Evolutionary conservation across 2,113 vertebrate genomes (phyloP).

Genomic region (Rhineura floridana): DNA sequence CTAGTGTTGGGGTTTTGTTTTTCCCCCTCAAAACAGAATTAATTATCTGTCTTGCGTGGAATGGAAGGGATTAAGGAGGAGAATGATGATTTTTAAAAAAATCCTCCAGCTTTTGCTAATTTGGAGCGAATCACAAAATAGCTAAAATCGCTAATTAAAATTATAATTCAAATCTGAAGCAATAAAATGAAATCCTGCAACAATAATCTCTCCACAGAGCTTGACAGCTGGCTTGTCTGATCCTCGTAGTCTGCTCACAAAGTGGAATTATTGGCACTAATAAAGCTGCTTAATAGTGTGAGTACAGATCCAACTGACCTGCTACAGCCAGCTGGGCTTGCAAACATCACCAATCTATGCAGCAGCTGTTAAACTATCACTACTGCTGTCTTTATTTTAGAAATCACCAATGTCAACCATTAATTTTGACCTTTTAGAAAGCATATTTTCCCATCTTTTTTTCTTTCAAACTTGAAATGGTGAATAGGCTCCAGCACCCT

Average conservation of each 20-base stretch:
- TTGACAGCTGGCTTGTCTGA: slow-evolving; percentile 95
- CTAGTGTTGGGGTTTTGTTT: neutral
- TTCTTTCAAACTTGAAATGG: slow-evolving; percentile 49
- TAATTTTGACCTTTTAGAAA: neutral
- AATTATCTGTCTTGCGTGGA: slow-evolving; percentile 30
- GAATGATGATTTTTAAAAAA: neutral
- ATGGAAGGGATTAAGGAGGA: slow-evolving; percentile 31
- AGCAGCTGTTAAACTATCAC: slow-evolving; percentile 76
- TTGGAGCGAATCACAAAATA: slow-evolving; percentile 68
- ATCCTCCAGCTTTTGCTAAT: slow-evolving; percentile 46
- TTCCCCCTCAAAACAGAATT: neutral
- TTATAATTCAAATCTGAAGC: slow-evolving; percentile 80
- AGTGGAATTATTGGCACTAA: slow-evolving; percentile 93
- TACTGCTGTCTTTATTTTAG: slow-evolving; percentile 59
- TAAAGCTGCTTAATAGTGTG: slow-evolving; percentile 94
- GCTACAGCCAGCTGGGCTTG: slow-evolving; percentile 83
- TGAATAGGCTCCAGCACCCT: neutral
- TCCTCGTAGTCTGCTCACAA: slow-evolving; percentile 90
- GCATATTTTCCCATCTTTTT: slow-evolving; percentile 57
- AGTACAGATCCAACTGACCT: slow-evolving; percentile 87
- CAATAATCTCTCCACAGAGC: slow-evolving; percentile 77
- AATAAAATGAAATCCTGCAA: slow-evolving; percentile 80
- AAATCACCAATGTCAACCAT: slow-evolving; percentile 2
- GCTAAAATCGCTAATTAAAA: slow-evolving; percentile 78
- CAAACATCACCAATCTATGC: slow-evolving; percentile 76